Conservation (phyloP, 2,113 vertebrate genomes). For the Aspiorhynchus laticeps region DNA sequence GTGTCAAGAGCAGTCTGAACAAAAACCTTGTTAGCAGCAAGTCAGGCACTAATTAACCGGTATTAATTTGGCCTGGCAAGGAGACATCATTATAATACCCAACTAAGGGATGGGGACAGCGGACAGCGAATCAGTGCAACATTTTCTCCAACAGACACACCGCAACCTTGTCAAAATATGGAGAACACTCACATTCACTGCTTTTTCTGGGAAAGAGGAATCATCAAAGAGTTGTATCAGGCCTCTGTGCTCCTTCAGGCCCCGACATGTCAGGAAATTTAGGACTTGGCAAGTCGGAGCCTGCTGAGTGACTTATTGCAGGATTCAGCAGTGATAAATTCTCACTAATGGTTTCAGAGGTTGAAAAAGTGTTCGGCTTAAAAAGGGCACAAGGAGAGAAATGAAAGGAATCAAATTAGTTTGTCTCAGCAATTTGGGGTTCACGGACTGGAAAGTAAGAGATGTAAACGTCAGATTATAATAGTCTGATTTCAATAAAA, state of each 20-base stretch:
- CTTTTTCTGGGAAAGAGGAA: slow-evolving; percentile 53
- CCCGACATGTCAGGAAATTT: slow-evolving; percentile 65
- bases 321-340: slow-evolving; percentile 72
- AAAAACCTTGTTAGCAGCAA: slow-evolving; percentile 48
- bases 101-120: background rate
- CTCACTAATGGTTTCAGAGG: slow-evolving; percentile 71
- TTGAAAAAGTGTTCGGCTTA: slow-evolving; percentile 62
- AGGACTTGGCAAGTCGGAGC: slow-evolving; percentile 69
- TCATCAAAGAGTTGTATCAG: slow-evolving; percentile 55
- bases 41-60: slow-evolving; percentile 35
- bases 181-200: slow-evolving; percentile 41
- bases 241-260: slow-evolving; percentile 55
- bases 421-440: slow-evolving; percentile 33
- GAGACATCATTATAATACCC: slow-evolving; percentile 26
- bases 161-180: slow-evolving; percentile 32
- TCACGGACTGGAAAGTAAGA: slow-evolving; percentile 43
- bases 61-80: slow-evolving; percentile 39
- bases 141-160: slow-evolving; percentile 6
- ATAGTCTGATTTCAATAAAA: slow-evolving; percentile 37
- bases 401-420: slow-evolving; percentile 46
- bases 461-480: slow-evolving; percentile 27
- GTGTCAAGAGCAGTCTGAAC: slow-evolving; percentile 28
- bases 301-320: slow-evolving; percentile 74
- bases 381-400: slow-evolving; percentile 46
- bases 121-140: background rate